Conservation (phyloP, 2,113 vertebrate species). For the Protobothrops flavoviridis region DNA sequence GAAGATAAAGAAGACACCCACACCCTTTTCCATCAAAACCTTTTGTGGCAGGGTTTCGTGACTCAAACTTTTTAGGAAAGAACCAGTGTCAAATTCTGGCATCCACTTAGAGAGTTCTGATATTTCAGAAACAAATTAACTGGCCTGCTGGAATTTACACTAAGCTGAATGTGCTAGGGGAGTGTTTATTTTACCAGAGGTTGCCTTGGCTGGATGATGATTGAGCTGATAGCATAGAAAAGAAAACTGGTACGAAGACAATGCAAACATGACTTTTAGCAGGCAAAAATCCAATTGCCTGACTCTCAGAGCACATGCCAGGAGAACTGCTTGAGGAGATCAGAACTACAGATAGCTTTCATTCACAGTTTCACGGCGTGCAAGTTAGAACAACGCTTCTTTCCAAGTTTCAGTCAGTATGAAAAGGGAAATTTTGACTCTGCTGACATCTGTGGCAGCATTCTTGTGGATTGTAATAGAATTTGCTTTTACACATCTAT, state of each 20-base stretch:
- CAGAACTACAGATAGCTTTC: neutral
- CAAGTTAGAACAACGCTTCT: conserved; percentile 4
- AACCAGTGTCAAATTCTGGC: conserved; percentile 41
- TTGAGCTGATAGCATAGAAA: conserved; percentile 38
- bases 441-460: neutral
- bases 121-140: conserved; percentile 32
- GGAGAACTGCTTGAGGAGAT: neutral
- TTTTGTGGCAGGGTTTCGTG: conserved; percentile 37
- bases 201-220: conserved; percentile 35
- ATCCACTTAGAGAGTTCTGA: conserved; percentile 24
- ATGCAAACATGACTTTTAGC: conserved; percentile 29
- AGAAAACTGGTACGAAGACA: conserved; percentile 21
- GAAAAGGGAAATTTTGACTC: neutral
- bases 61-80: conserved; percentile 45
- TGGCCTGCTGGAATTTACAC: conserved; percentile 28
- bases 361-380: neutral
- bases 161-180: conserved; percentile 21
- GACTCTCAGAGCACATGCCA: neutral
- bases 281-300: neutral
- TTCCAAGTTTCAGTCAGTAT: conserved; percentile 8
- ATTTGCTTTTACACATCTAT: neutral
- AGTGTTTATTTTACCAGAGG: conserved; percentile 44
- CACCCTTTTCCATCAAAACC: neutral
- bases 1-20: neutral
- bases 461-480: neutral